Base-by-base conservation (phyloP, 2,888 invertebrate genomes). In the Micropterix aruncella region DNA sequence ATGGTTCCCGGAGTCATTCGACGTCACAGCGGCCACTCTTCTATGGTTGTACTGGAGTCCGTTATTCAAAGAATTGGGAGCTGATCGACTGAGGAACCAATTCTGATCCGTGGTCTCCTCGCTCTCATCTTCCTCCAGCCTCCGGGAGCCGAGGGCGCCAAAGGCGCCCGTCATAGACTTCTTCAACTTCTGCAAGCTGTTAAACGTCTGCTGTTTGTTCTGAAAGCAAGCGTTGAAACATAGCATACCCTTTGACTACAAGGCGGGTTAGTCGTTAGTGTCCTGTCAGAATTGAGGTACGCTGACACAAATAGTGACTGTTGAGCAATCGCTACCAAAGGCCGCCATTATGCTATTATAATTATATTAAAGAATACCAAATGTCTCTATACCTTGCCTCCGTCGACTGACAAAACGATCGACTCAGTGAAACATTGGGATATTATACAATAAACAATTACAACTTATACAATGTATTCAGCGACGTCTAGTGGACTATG, bases 51-150 rank as follows among this genome's bases (percentile, higher is more conserved):
- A 61, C 52, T 69, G 52, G 47, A 71, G 57, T 2, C 74, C 76
- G 53, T 79, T 80, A 53, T 82, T 82, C 53, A 87, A 60, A 0
- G 85, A 85, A 58, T 81, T 86, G 2, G 86, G 86, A 1, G 84
- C 83, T 12, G 86, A 86, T 54, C 83, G 78, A 46, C 86, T 85
- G 19, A 90, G 61, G 53, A 88, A 77, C 90, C 90, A 90, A 59
- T 90, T 88, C 43, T 73, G 76, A 54, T 77, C 78, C 1, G 53
- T 48, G 52, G 66, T 67, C 51, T 69, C 68, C 18, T 40, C 43
- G 0, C 64, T 63, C 49, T 68, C 69, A 46, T 70, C 66, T 42
- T 74, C 74, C 37, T 74, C 74, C 47, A 70, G 65, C 44, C 66
- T 61, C 47, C 68, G 62, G 3, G 74, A 65, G 2, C 75, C 73